Conservation (phyloP, 2,888 invertebrate genomes). For the Lasioglossum villosulum region DNA sequence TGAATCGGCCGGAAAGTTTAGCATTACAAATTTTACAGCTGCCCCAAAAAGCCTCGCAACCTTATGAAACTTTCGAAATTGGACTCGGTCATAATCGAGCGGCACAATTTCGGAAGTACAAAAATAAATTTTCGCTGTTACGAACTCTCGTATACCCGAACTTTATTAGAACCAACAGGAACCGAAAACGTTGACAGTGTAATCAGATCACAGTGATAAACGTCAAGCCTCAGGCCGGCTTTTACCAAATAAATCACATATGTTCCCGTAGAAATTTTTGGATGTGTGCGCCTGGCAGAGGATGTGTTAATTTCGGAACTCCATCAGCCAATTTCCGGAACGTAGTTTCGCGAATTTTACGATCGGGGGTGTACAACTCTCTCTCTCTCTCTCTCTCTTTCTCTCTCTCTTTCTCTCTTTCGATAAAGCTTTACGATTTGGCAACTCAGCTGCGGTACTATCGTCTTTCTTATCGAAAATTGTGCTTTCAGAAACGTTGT, state of each 20-base stretch:
- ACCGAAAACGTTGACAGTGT: not conserved
- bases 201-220: conserved; percentile 1
- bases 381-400: not conserved
- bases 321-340: not conserved
- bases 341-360: not conserved
- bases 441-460: not conserved
- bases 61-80: not conserved
- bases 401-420: not conserved
- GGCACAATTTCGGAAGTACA: not conserved
- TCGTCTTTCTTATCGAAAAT: not conserved
- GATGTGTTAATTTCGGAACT: conserved; percentile 1
- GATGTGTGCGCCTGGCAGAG: not conserved
- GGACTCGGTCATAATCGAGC: not conserved
- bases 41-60: not conserved
- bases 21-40: not conserved
- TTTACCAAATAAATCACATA: not conserved
- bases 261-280: not conserved
- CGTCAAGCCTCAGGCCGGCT: not conserved
- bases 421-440: not conserved
- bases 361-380: not conserved
- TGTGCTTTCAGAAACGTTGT: not conserved
- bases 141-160: not conserved
- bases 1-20: not conserved
- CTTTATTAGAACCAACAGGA: not conserved
- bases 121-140: not conserved